Conservation (phyloP, 1,140 invertebrate genomes). For the Drosophila willistoni region DNA sequence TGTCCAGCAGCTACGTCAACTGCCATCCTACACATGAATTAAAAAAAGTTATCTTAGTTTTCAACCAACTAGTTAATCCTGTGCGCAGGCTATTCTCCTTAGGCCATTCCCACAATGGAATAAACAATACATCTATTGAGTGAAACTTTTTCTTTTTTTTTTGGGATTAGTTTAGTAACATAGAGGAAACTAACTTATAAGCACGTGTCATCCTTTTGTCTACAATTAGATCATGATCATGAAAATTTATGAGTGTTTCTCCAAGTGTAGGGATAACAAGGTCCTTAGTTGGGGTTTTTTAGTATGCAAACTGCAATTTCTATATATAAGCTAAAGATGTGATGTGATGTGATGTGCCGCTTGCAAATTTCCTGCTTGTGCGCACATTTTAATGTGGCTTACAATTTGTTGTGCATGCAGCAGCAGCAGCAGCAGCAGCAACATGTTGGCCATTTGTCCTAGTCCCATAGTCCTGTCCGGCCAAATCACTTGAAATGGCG, state of each 20-base stretch:
- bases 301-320: conserved; percentile 60
- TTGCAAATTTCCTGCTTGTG: conserved; percentile 40
- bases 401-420: conserved; percentile 35
- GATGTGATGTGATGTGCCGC: conserved; percentile 23
- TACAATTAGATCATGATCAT: neutral
- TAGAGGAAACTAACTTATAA: neutral
- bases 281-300: conserved; percentile 22
- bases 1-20: conserved; percentile 19
- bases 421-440: conserved; percentile 45
- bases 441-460: conserved; percentile 57
- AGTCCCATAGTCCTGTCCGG: conserved; percentile 37
- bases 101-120: neutral
- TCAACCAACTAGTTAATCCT: neutral
- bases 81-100: too few species aligned
- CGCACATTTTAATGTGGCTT: conserved; percentile 41
- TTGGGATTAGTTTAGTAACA: neutral
- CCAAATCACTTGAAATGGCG: conserved; percentile 52
- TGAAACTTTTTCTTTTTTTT: neutral
- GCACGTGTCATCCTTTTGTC: neutral
- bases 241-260: neutral
- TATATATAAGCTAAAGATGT: neutral
- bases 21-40: neutral
- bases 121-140: neutral
- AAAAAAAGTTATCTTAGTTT: neutral
- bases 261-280: conserved; percentile 19